Evolutionary conservation across 2,888 invertebrate genomes (phyloP).

Genomic region (Hypsopygia costalis): DNA sequence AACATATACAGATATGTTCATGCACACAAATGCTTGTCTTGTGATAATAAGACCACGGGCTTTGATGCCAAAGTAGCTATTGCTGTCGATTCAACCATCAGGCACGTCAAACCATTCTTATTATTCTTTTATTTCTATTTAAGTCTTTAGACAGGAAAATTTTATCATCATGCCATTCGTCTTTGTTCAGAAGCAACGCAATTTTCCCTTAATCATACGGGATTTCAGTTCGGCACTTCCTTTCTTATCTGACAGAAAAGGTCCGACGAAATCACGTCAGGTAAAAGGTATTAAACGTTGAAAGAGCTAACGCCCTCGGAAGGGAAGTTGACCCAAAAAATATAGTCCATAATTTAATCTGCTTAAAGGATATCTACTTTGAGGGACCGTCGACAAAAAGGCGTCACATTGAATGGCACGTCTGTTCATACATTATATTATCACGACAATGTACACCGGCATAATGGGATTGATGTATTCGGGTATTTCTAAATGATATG

Average conservation of each 20-base stretch:
- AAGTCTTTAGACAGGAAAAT: slow-evolving; percentile 9
- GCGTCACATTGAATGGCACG: slow-evolving; percentile 60
- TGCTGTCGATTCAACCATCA: too few species aligned
- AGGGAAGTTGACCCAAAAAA: slow-evolving; percentile 51
- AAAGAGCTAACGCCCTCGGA: slow-evolving; percentile 37
- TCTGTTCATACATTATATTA: slow-evolving; percentile 59
- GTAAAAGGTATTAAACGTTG: slow-evolving; percentile 28
- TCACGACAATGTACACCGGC: slow-evolving; percentile 46
- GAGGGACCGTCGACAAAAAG: slow-evolving; percentile 48
- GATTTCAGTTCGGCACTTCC: slow-evolving; percentile 37
- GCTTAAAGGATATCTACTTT: slow-evolving; percentile 65
- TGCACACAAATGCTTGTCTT: too few species aligned
- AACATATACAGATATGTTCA: too few species aligned
- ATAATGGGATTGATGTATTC: slow-evolving; percentile 37
- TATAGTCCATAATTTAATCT: slow-evolving; percentile 68
- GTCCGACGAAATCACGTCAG: slow-evolving; percentile 40
- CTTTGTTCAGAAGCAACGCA: slow-evolving; percentile 19
- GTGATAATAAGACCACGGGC: too few species aligned
- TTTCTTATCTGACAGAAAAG: slow-evolving; percentile 42
- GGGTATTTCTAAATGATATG: too few species aligned
- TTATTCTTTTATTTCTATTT: slow-evolving; percentile 13
- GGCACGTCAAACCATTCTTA: too few species aligned
- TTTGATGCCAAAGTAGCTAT: too few species aligned
- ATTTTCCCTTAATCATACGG: slow-evolving; percentile 48
- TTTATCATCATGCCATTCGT: neutral